These are phyloP conservation scores for Calosoma granatense DNA, from an alignment of 1,140 invertebrate genomes.

Conservation along the genomic window DNA sequence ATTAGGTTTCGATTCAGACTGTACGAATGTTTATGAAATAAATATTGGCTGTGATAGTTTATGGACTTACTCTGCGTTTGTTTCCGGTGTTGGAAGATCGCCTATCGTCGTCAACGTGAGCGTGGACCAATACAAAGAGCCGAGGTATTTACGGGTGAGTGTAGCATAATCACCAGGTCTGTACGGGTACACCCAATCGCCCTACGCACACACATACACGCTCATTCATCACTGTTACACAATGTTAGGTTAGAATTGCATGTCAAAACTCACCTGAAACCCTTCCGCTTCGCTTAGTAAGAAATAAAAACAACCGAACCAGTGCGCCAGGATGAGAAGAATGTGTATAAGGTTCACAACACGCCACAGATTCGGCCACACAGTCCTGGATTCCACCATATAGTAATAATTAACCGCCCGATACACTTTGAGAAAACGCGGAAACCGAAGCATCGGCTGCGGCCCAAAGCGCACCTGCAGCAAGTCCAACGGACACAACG, in stretches of 20 bases:
- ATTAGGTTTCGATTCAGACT: no score
- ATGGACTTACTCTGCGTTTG: conserved; percentile 86
- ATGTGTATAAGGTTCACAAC: conserved; percentile 93
- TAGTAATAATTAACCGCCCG: conserved; percentile 88
- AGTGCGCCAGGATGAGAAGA: conserved; percentile 86
- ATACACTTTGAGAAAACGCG: conserved; percentile 79
- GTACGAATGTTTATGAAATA: conserved; percentile 29
- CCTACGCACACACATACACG: no score
- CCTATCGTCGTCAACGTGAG: conserved; percentile 94
- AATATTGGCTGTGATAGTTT: conserved; percentile 38
- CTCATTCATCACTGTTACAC: no score
- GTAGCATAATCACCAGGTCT: conserved; percentile 75
- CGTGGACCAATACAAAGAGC: conserved; percentile 93
- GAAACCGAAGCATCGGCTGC: conserved; percentile 73
- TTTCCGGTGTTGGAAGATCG: conserved; percentile 87
- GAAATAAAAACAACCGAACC: conserved; percentile 97
- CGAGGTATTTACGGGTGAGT: conserved; percentile 83
- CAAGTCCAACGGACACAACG: conserved; percentile 78
- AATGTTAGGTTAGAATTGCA: no score
- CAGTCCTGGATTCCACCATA: conserved; percentile 88
- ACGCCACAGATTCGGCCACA: conserved; percentile 94
- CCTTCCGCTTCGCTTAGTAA: conserved; percentile 84
- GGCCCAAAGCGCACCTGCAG: conserved; percentile 69
- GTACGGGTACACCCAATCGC: conserved; percentile 88
- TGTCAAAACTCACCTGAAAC: no score